Evolutionary conservation across 1,140 invertebrate genomes (phyloP), one percentile per base, ranked within the genome.

Genomic region (Trichomalopsis sarcophagae): DNA sequence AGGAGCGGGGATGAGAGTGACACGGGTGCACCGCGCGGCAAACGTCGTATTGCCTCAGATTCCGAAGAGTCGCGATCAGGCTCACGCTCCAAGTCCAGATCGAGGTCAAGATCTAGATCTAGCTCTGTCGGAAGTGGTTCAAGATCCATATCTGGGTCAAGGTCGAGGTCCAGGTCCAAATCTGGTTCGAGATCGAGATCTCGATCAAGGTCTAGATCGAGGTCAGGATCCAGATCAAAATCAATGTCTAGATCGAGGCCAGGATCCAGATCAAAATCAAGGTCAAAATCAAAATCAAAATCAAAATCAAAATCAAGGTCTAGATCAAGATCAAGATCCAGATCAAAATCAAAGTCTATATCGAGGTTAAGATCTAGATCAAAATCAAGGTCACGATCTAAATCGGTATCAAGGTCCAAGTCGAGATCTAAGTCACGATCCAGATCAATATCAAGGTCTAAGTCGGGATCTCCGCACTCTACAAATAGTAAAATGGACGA

Each of bases 1-100:
- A 94, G 93, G 6, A 95, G 94, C 87, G 94, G 94, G 9, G 94
- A 94, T 87, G 95, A 95, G 84, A 94, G 94, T 81, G 95, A 94
- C 40, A 93, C 93, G 69, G 92, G 93, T 87, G 93, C 89, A 47
- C 87, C 89, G 0, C 91, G 91, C 73, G 91, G 89, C 77, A 92
- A 91, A 86, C 87, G 92, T 85, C 89, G 91, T 87, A 94, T 94
- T 71, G 89, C 86, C 2, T 94, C 94, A 0, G 93, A 94, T 36
- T 94, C 93, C 30, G 92, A 94, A 90, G 87, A 88, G 87, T 91
- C 94, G 88, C 89, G 87, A 86, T 87, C 90, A 91, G 80, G 89
- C 23, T 91, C 88, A 5, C 82, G 89, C 23, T 91, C 88, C 7
- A 77, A 84, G 71, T 84, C 86, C 6, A 88, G 87, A 80, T 89